Evolutionary conservation across 1,140 invertebrate genomes (phyloP).

Genomic region (Dendrolimus kikuchii): DNA sequence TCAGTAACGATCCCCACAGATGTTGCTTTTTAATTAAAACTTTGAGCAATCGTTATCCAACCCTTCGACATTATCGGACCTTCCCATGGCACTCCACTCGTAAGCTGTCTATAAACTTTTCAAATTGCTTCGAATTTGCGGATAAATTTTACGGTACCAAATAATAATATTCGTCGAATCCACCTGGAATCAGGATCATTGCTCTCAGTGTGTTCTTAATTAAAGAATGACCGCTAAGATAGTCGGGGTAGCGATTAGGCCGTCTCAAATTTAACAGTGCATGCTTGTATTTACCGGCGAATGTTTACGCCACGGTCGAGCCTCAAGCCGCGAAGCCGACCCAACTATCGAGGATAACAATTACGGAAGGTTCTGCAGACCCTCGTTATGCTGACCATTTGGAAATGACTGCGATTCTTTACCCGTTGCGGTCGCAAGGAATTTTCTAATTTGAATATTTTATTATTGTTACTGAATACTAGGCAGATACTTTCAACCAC

Average conservation of each 20-base stretch:
- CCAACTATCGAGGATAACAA: slow-evolving; percentile 20
- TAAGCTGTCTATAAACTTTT: slow-evolving; percentile 7
- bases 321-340: slow-evolving; percentile 6
- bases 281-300: slow-evolving; percentile 3
- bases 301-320: slow-evolving; percentile 12
- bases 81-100: slow-evolving; percentile 23
- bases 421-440: slow-evolving; percentile 11
- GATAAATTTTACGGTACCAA: slow-evolving; percentile 4
- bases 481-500: no score
- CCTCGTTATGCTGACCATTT: slow-evolving; percentile 15
- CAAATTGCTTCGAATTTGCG: slow-evolving; percentile 2
- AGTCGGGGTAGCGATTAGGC: no score
- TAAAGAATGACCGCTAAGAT: no score
- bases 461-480: neutral
- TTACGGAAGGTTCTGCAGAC: slow-evolving; percentile 15
- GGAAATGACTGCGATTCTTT: slow-evolving; percentile 14
- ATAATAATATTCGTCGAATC: no score
- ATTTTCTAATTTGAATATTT: slow-evolving; percentile 16
- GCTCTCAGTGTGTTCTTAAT: no score
- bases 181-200: no score
- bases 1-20: slow-evolving; percentile 42
- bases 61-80: slow-evolving; percentile 49
- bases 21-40: slow-evolving; percentile 40
- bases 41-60: slow-evolving; percentile 29
- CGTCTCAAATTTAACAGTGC: neutral